phyloP scores from a whole-genome alignment of 2,113 vertebrate genomes.

The Choloepus hoffmanni region DNA sequence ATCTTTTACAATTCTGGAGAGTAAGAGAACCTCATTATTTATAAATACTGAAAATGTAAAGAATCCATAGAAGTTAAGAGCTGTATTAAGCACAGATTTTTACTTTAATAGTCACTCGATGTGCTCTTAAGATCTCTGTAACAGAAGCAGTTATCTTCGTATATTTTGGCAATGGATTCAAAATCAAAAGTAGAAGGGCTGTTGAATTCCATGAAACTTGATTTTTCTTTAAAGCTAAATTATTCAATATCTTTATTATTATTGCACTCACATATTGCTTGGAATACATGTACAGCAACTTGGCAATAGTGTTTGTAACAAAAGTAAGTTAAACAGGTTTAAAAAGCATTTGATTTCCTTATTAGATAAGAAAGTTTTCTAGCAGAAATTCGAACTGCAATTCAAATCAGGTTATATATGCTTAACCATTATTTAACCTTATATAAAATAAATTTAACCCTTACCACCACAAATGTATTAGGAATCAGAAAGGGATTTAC shows the following conservation, averaged over 20 bases:
- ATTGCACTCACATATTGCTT: slow-evolving; percentile 88
- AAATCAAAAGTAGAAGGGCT: slow-evolving; percentile 81
- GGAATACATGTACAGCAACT: slow-evolving; percentile 85
- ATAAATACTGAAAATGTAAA: slow-evolving; percentile 83
- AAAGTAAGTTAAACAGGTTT: slow-evolving; percentile 84
- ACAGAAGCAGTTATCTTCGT: slow-evolving; percentile 82
- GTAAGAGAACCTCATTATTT: slow-evolving; percentile 69
- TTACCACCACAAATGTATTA: slow-evolving; percentile 84
- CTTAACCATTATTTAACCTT: slow-evolving; percentile 80
- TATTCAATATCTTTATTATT: slow-evolving; percentile 85
- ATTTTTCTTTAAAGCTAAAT: slow-evolving; percentile 85
- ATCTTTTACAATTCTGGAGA: slow-evolving; percentile 72
- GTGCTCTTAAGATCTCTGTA: slow-evolving; percentile 84
- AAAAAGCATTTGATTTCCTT: slow-evolving; percentile 79
- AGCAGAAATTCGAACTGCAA: slow-evolving; percentile 83
- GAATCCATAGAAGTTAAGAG: slow-evolving; percentile 76
- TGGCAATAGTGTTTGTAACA: slow-evolving; percentile 83
- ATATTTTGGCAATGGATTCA: slow-evolving; percentile 87
- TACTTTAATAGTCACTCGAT: slow-evolving; percentile 66
- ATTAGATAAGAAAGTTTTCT: slow-evolving; percentile 78
- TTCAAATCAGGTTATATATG: slow-evolving; percentile 76
- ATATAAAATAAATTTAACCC: slow-evolving; percentile 84
- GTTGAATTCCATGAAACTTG: slow-evolving; percentile 74
- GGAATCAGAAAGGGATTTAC: slow-evolving; percentile 83
- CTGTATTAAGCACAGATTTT: slow-evolving; percentile 74